Conservation (phyloP, 1,140 invertebrate genomes). For the Cydia strobilella region DNA sequence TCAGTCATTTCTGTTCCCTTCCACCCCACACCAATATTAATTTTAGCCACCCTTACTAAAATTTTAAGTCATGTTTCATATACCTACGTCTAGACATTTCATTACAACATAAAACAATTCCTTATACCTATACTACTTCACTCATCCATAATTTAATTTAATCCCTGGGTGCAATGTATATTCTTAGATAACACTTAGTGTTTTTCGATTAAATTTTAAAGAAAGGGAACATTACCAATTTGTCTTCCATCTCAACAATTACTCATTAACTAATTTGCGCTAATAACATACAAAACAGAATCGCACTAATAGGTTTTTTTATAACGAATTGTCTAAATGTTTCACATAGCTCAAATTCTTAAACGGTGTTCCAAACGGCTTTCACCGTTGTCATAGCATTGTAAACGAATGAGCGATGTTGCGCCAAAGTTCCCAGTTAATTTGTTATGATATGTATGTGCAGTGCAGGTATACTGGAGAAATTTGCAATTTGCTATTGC, state of each 20-base stretch:
- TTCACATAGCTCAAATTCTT: conserved; percentile 28
- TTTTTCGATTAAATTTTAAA: neutral
- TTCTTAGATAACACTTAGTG: too few relatives aligned
- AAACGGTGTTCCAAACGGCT: conserved; percentile 3
- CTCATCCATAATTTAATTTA: too few relatives aligned
- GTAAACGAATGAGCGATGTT: conserved; percentile 8
- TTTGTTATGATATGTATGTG: conserved; percentile 29
- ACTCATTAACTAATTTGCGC: conserved; percentile 17
- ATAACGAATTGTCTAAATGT: conserved; percentile 22
- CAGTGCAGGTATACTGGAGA: neutral
- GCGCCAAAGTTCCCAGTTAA: conserved; percentile 20
- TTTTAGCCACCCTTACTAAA: too few relatives aligned
- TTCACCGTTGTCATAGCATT: conserved; percentile 27
- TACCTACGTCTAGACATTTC: too few relatives aligned
- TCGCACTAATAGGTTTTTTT: conserved; percentile 15
- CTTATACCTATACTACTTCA: too few relatives aligned
- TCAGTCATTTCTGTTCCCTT: too few relatives aligned
- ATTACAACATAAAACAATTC: too few relatives aligned
- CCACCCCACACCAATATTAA: too few relatives aligned
- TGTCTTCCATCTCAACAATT: neutral
- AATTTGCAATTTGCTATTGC: conserved; percentile 14
- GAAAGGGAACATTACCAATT: neutral
- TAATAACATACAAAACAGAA: conserved; percentile 26
- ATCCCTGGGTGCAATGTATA: too few relatives aligned
- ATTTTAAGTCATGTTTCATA: too few relatives aligned